Conservation (phyloP, 2,888 invertebrate species). For the Pollenia labialis region DNA sequence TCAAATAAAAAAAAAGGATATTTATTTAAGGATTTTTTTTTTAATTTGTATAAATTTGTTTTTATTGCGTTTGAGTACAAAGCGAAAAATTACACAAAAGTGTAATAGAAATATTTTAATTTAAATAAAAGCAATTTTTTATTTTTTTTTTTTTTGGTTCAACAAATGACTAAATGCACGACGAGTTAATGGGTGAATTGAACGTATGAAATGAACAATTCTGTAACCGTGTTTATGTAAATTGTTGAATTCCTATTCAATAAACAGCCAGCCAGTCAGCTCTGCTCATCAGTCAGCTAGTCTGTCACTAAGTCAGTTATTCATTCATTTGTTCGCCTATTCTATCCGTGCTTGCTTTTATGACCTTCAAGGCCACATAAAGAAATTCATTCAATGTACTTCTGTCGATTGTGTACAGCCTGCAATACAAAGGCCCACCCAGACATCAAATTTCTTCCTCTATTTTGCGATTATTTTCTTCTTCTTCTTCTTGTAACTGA, state of each 20-base stretch:
- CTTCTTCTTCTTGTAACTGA: neutral
- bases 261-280: neutral
- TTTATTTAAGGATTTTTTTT: slow-evolving; percentile 3
- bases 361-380: slow-evolving; percentile 39
- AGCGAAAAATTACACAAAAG: neutral
- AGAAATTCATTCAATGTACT: slow-evolving; percentile 24
- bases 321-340: neutral
- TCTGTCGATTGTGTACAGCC: neutral
- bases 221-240: slow-evolving; percentile 44
- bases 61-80: slow-evolving; percentile 1
- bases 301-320: neutral
- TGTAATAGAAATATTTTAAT: slow-evolving; percentile 24
- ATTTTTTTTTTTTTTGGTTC: neutral
- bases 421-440: neutral
- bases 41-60: slow-evolving; percentile 23
- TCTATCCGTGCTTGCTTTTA: slow-evolving; percentile 20
- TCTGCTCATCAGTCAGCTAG: neutral
- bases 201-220: slow-evolving; percentile 45
- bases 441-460: neutral
- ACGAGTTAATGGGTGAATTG: slow-evolving; percentile 2
- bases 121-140: slow-evolving; percentile 32
- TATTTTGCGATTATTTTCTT: neutral
- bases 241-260: slow-evolving; percentile 23
- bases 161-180: slow-evolving; percentile 7
- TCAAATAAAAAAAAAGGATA: neutral